Percentiles rank a stretch among this genome's conserved stretches.
Evolutionary conservation across 2,888 invertebrate species (phyloP).

Genomic region (Sinohyriopsis cumingii): DNA sequence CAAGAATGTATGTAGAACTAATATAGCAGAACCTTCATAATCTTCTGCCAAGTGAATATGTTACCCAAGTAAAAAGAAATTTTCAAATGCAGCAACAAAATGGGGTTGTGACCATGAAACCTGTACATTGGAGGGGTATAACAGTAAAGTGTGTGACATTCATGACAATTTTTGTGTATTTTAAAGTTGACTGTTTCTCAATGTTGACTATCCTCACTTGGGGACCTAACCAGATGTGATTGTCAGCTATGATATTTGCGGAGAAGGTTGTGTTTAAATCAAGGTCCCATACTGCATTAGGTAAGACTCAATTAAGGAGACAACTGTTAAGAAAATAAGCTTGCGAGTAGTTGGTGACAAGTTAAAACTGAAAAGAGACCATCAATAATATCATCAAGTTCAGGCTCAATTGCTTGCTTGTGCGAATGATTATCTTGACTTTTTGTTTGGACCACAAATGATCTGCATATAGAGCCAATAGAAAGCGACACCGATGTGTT

Average conservation of each 20-base stretch:
- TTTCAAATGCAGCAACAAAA: slow-evolving; percentile 1
- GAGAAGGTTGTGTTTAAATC: slow-evolving; percentile 11
- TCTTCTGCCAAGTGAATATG: not conserved
- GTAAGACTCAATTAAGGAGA: not conserved
- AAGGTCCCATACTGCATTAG: slow-evolving; percentile 12
- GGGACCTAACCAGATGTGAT: slow-evolving; percentile 23
- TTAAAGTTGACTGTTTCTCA: not conserved
- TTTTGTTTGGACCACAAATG: slow-evolving; percentile 23
- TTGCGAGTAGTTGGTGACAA: not conserved
- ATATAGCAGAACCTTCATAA: slow-evolving; percentile 4
- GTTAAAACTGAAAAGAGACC: slow-evolving; percentile 6
- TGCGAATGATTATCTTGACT: slow-evolving; percentile 2
- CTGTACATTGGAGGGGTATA: not conserved
- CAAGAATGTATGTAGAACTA: slow-evolving; percentile 3
- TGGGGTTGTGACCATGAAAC: slow-evolving; percentile 5
- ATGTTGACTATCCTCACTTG: slow-evolving; percentile 6
- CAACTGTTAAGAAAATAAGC: not conserved
- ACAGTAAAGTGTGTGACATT: not conserved
- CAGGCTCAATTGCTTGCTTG: slow-evolving; percentile 17
- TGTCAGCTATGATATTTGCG: slow-evolving; percentile 21
- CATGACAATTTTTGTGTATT: not conserved
- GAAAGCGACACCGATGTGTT: not conserved
- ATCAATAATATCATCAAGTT: slow-evolving; percentile 22
- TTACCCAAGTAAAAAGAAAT: not conserved
- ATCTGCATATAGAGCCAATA: slow-evolving; percentile 18